Evolutionary conservation across 2,888 invertebrate genomes (phyloP).

Genomic region (Molanna angustata): DNA sequence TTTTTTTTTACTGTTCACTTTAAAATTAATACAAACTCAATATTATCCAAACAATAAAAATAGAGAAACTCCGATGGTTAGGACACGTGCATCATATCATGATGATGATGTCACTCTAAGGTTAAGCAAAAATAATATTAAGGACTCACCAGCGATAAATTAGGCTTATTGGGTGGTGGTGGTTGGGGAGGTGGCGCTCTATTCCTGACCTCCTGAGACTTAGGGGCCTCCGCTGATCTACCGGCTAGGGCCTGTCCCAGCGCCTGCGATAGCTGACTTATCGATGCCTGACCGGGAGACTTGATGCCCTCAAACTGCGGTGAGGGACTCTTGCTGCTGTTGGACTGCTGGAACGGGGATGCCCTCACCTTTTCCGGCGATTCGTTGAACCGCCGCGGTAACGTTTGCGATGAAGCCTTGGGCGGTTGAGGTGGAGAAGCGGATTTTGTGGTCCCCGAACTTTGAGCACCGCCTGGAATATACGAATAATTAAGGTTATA

Average conservation of each 20-base stretch:
- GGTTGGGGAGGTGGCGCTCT: slow-evolving; percentile 83
- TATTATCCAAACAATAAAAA: no score
- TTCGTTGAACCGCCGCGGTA: slow-evolving; percentile 8
- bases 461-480: no score
- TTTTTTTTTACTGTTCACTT: no score
- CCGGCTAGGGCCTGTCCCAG: slow-evolving; percentile 44
- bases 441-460: no score
- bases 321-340: slow-evolving; percentile 5
- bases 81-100: no score
- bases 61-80: no score
- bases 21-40: no score
- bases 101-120: no score
- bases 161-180: slow-evolving; percentile 64
- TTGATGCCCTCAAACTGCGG: slow-evolving; percentile 4
- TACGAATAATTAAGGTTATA: no score
- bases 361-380: slow-evolving; percentile 44
- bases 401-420: slow-evolving; percentile 8
- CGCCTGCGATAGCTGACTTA: slow-evolving; percentile 45
- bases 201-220: slow-evolving; percentile 9
- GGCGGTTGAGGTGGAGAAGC: no score
- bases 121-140: no score
- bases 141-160: slow-evolving; percentile 59
- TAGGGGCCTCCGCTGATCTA: slow-evolving; percentile 31
- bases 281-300: slow-evolving; percentile 30
- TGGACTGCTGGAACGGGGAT: slow-evolving; percentile 35